These are phyloP conservation scores for Notodonta dromedarius DNA, from an alignment of 2,888 invertebrate genomes.

Conservation along the genomic window DNA sequence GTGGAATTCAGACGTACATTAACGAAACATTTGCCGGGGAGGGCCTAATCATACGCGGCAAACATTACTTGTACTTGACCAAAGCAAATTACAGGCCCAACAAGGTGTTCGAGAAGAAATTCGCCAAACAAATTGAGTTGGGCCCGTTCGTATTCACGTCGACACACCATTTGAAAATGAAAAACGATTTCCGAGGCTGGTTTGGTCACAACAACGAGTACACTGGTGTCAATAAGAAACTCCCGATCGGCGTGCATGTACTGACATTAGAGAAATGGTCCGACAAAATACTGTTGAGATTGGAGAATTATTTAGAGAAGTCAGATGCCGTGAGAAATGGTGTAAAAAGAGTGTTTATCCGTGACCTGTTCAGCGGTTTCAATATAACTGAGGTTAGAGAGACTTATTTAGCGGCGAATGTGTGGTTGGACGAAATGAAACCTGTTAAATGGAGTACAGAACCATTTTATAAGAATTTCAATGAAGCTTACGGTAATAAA, in stretches of 20 bases:
- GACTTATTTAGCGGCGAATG: conserved; percentile 87
- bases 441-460: conserved; percentile 78
- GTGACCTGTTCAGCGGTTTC: conserved; percentile 84
- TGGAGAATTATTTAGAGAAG: conserved; percentile 91
- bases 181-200: conserved; percentile 63
- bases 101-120: conserved; percentile 66
- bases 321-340: conserved; percentile 83
- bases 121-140: conserved; percentile 63
- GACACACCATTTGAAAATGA: conserved; percentile 12
- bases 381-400: conserved; percentile 82
- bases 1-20: conserved; percentile 43
- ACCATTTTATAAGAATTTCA: conserved; percentile 55
- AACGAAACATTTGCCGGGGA: conserved; percentile 53
- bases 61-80: conserved; percentile 60
- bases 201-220: conserved; percentile 50
- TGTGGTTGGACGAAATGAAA: conserved; percentile 82
- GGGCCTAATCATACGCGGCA: conserved; percentile 54
- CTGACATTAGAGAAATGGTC: conserved; percentile 91
- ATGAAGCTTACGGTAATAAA: conserved; percentile 49
- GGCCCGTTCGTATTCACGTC: conserved; percentile 49
- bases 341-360: conserved; percentile 80
- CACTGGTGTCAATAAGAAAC: conserved; percentile 74
- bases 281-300: conserved; percentile 85
- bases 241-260: conserved; percentile 89
- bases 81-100: conserved; percentile 56